Conservation (phyloP, 2,888 invertebrate genomes). For the Cheilosia soror region DNA sequence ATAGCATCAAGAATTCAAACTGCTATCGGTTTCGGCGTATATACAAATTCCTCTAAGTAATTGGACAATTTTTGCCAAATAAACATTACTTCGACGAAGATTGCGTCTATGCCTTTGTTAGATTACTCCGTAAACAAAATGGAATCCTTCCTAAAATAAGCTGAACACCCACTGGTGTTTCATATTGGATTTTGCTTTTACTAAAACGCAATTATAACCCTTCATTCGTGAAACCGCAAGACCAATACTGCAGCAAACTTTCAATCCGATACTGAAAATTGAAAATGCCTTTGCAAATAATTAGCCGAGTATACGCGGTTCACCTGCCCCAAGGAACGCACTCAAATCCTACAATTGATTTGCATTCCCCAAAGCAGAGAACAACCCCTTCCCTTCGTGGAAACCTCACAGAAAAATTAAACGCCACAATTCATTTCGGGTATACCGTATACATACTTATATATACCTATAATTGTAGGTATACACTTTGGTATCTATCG, state of each 20-base stretch:
- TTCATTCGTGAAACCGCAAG: background rate
- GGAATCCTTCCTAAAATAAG: no score
- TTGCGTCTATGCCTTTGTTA: no score
- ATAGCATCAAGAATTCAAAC: no score
- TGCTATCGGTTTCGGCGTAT: no score
- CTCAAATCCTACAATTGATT: background rate
- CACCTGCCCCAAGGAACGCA: background rate
- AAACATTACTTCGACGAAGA: no score
- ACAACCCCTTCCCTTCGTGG: background rate
- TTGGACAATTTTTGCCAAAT: no score
- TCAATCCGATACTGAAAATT: background rate
- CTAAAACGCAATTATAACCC: background rate
- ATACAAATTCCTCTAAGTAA: no score
- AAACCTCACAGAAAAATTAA: conserved; percentile 3
- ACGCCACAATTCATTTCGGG: conserved; percentile 5
- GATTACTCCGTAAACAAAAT: no score
- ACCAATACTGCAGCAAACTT: background rate
- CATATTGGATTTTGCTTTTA: background rate
- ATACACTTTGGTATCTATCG: background rate
- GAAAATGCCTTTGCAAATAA: background rate
- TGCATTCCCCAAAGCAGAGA: background rate
- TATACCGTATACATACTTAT: background rate
- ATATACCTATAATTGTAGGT: no score
- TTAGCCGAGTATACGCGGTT: background rate
- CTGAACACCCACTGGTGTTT: no score